Conservation (phyloP, 2,797 vertebrate genomes). For the Mallotus villosus region DNA sequence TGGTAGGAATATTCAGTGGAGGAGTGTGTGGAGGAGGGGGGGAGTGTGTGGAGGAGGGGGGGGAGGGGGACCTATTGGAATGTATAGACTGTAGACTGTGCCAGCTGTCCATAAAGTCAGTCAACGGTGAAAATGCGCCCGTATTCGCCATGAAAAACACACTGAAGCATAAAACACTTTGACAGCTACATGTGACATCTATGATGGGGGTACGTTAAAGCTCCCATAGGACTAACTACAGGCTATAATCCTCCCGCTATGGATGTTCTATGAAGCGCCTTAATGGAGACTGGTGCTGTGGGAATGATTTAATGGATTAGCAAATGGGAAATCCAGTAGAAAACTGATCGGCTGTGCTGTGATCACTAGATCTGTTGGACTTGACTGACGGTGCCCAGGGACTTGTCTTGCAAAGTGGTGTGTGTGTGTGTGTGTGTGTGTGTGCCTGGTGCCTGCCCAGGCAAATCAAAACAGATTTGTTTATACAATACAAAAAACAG, state of each 20-base stretch:
- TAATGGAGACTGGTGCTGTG: constrained; percentile 7
- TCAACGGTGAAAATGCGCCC: constrained; percentile 32
- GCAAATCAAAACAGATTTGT: constrained; percentile 30
- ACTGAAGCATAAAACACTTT: constrained; percentile 17
- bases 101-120: constrained; percentile 27
- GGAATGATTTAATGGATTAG: neutral
- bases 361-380: neutral
- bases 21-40: too few relatives aligned
- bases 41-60: too few relatives aligned
- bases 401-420: too few relatives aligned
- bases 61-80: constrained; percentile 35
- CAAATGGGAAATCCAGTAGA: neutral
- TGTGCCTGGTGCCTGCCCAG: constrained; percentile 21
- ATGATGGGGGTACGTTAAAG: too few relatives aligned
- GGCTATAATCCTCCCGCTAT: constrained; percentile 37
- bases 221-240: neutral
- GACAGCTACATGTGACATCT: neutral
- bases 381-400: too few relatives aligned
- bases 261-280: constrained; percentile 40
- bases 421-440: constrained; percentile 29
- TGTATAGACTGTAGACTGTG: constrained; percentile 16
- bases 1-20: constrained; percentile 37
- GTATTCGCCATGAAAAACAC: constrained; percentile 33
- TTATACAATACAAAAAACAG: constrained; percentile 18
- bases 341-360: too few relatives aligned